phyloP scores from a whole-genome alignment of 2,888 invertebrate species.

The Phasia obesa region DNA sequence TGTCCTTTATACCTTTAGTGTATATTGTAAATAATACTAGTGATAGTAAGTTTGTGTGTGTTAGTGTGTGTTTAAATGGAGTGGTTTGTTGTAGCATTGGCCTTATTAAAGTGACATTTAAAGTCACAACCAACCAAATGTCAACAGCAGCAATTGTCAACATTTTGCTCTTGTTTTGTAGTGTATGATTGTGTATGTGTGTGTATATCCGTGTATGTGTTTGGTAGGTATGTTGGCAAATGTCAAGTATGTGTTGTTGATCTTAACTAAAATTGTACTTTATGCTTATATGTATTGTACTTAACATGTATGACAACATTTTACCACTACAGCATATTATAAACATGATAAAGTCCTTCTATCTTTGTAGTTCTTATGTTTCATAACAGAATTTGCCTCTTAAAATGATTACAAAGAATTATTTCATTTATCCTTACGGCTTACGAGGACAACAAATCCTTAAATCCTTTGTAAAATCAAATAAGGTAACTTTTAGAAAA shows the following conservation, averaged over 20 bases:
- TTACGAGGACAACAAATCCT: too few relatives aligned
- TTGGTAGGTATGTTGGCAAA: neutral
- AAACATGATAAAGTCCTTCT: constrained; percentile 26
- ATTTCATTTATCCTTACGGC: neutral
- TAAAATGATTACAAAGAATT: neutral
- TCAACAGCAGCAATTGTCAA: constrained; percentile 59
- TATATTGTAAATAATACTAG: neutral
- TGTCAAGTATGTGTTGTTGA: constrained; percentile 34
- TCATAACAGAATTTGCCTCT: constrained; percentile 15
- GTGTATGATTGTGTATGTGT: neutral
- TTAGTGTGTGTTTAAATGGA: neutral
- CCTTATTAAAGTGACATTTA: constrained; percentile 66
- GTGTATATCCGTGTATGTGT: neutral
- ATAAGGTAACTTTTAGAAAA: too few relatives aligned
- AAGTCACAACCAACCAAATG: constrained; percentile 68
- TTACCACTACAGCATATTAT: constrained; percentile 31
- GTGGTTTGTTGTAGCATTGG: constrained; percentile 27
- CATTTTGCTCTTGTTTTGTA: constrained; percentile 19
- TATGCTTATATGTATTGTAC: neutral
- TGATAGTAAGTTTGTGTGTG: neutral
- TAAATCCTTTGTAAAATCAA: too few relatives aligned
- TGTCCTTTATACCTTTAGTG: constrained; percentile 14
- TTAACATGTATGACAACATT: constrained; percentile 14
- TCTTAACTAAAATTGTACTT: constrained; percentile 15
- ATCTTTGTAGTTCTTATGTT: neutral